Conservation (phyloP, 2,113 vertebrate genomes). For the Marmota monax region DNA sequence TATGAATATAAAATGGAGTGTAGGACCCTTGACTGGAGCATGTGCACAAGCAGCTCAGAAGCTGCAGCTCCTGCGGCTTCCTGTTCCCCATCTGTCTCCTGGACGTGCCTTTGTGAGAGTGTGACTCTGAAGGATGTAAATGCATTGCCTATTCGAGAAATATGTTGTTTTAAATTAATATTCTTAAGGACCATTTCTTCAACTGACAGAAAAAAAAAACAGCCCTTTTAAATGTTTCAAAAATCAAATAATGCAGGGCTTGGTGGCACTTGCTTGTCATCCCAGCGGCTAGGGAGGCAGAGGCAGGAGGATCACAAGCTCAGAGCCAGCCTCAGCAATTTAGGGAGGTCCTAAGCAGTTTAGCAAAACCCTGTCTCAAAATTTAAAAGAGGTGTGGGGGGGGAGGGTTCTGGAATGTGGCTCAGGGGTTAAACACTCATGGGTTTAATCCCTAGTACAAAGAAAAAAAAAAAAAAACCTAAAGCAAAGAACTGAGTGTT, state of each 20-base stretch:
- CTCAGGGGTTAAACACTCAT: too few species aligned
- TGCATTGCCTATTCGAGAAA: background rate
- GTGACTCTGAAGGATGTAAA: background rate
- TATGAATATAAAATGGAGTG: background rate
- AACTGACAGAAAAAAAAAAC: background rate
- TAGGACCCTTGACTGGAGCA: background rate
- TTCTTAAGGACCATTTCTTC: background rate
- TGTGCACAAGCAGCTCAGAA: background rate
- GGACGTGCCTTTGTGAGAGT: background rate
- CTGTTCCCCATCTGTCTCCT: background rate
- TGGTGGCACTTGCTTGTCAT: too few species aligned
- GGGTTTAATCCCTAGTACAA: too few species aligned
- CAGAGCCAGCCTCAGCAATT: too few species aligned
- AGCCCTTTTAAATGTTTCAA: background rate
- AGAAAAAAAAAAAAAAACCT: slow-evolving; percentile 5
- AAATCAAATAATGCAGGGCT: background rate
- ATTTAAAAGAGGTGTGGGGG: accelerated
- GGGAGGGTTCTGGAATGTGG: too few species aligned
- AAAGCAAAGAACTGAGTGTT: slow-evolving; percentile 20
- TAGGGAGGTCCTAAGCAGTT: too few species aligned
- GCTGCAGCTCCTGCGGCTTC: background rate
- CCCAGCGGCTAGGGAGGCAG: too few species aligned
- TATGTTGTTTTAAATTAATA: background rate
- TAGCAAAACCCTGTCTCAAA: too few species aligned
- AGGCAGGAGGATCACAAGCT: too few species aligned